Conservation (phyloP, 2,113 vertebrate species). For the Noturus placidus region DNA sequence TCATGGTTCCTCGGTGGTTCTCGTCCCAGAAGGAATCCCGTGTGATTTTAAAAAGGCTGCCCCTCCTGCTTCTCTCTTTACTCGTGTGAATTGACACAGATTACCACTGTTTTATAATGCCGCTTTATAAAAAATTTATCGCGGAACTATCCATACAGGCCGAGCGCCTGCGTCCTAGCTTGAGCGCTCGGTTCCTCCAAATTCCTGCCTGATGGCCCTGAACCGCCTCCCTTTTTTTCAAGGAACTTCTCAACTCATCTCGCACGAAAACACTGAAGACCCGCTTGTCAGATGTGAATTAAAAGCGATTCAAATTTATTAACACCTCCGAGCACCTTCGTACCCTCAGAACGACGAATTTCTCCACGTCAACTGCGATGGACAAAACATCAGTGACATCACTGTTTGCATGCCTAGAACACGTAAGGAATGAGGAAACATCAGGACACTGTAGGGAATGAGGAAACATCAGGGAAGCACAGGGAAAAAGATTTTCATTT, state of each 20-base stretch:
- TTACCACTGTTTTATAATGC: slow-evolving; percentile 13
- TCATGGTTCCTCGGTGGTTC: slow-evolving; percentile 40
- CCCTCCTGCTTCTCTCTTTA: not conserved
- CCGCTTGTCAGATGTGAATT: not conserved
- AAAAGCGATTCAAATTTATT: not conserved
- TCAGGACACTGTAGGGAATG: not conserved
- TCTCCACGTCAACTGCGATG: not conserved
- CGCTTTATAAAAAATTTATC: not conserved
- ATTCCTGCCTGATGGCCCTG: not conserved
- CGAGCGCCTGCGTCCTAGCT: not conserved
- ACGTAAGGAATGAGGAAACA: not conserved
- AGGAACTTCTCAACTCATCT: not conserved
- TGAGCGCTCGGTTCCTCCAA: not conserved
- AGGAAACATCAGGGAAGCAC: not conserved
- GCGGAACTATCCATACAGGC: not conserved
- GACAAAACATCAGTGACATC: not conserved
- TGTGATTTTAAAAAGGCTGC: slow-evolving; percentile 34
- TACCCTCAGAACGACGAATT: not conserved
- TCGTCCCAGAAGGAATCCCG: slow-evolving; percentile 37
- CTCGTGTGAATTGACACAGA: slow-evolving; percentile 9
- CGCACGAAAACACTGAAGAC: not conserved
- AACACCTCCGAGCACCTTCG: too few relatives aligned
- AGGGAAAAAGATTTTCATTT: not conserved
- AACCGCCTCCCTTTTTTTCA: not conserved
- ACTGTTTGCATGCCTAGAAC: not conserved